Evolutionary conservation across 1,140 invertebrate species (phyloP), one percentile per base, ranked within the genome.

Genomic region (Bombus terrestris): DNA sequence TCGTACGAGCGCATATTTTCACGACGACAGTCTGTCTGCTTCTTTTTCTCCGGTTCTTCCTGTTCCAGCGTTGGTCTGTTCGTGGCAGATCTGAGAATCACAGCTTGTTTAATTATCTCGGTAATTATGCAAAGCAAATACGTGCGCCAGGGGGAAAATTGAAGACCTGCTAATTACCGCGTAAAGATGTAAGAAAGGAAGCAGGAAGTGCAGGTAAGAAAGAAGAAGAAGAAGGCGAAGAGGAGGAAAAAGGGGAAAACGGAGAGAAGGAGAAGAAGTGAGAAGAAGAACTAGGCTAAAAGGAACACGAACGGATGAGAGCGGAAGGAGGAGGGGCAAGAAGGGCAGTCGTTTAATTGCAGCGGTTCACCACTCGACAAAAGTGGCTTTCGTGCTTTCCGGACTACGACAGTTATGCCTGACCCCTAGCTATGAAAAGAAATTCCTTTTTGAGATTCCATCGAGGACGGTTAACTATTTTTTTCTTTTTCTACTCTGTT

Each of bases 91-190:
- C 79, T 57, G 78, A 78, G 83, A 84, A 83, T 88, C 81, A 62
- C 72, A 83, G 90, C 87, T 90, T 90, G 87, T 90, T 91, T 92
- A 92, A 92, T 92, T 92, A 91, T 88, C 88, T 85, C 87, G 84
- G 85, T 85, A 81, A 83, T 92, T 92, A 88, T 84, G 91, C 77
- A 88, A 90, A 90, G 87, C 85, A 91, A 92, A 92, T 89, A 88
- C 87, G 87, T 85, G 86, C 91, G 82, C 79, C 53, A 76, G 72
- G 75, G 77, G 73, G 87, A 86, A 90, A 90, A 92, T 92, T 92
- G 89, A 89, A 90, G 90, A 90, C 71, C 78, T 80, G 86, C 90
- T 92, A 91, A 92, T 92, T 92, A 92, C 86, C 83, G 86, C 84
- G 75, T 90, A 90, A 89, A 89, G 87, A 87, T 64, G 75, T 66